Evolutionary conservation across 2,797 vertebrate genomes (phyloP), one percentile per base, ranked within the genome.

Genomic region (Alcedo quadribrachys): DNA sequence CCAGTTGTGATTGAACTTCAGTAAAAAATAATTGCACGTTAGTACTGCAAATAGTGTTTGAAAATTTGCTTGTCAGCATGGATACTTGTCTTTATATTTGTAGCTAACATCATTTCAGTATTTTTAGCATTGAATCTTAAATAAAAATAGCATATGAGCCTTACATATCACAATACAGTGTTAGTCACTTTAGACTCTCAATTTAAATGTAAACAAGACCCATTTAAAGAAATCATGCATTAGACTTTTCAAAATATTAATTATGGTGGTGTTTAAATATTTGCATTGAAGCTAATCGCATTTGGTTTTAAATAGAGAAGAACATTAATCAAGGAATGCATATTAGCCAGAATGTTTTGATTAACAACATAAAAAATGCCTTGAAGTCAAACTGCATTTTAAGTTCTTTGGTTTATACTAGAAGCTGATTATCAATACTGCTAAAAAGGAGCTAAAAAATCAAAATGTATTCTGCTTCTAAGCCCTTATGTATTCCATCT

Each of bases 241-340:
- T 92, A 95, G 65, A 79, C 35, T 88, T 92, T 89, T 90, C 67
- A 95, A 93, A 86, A 86, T 94, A 90, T 79, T 92, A 92, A 91
- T 94, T 79, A 88, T 90, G 45, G 27, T 57, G 68, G 43, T 95
- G 48, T 94, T 92, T 92, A 93, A 96, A 96, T 95, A 94, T 96
- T 96, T 96, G 85, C 91, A 95, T 95, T 95, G 85, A 70, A 90
- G 81, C 74, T 94, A 92, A 96, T 96, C 87, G 88, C 89, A 91
- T 96, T 95, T 94, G 53, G 42, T 74, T 96, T 95, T 93, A 87
- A 93, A 85, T 89, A 80, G 87, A 93, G 81, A 81, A 85, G 66
- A 93, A 73, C 74, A 67, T 93, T 88, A 93, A 94, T 92, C 95
- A 95, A 91, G 87, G 57, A 96, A 94, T 90, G 67, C 81, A 54